Evolutionary conservation across 1,140 invertebrate genomes (phyloP), one percentile per base, ranked within the genome.

Genomic region (Drosophila auraria): DNA sequence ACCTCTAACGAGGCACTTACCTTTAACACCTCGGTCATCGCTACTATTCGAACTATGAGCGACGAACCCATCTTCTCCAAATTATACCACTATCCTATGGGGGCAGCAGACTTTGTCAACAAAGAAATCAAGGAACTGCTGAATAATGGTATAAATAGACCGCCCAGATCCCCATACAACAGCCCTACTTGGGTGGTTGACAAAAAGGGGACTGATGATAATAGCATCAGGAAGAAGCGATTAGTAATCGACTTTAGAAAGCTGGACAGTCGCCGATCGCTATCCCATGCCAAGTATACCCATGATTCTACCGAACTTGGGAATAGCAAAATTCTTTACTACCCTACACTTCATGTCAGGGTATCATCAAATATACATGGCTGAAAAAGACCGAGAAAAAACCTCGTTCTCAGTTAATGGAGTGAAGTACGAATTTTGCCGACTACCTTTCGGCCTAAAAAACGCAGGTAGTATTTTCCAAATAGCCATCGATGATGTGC

Each of bases 401-500:
- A 61, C 65, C 23, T 42, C 58, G 14, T 71, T 72, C 50, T 75
- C 50, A 23, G 30, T 62, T 3, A 60, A 70, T 8, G 36, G 25
- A 9, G 73, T 45, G 6, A 73, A 74, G 8, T 70, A 65, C 14
- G 56, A 74, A 42, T 69, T 74, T 17, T 20, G 9, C 9, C 25
- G 45, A 20, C 40, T 60, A 11, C 64, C 64, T 0, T 74, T 69
- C 36, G 63, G 63, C 2, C 25, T 68, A 36, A 68, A 59, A 23
- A 68, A 59, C 27, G 33, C 45, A 17, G 47, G n/a, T n/a, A n/a
- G n/a, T n/a, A 58, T 72, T 25, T 71, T 72, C 38, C 53, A 65
- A 36, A 60, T 53, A 44, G 23, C 44, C 8, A 57, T 72, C 27
- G 69, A 65, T 8, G 61, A 72, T 56, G 30, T 72, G 11, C 20